A percentile compares a stretch with the other conserved stretches of the same genome.
These are phyloP conservation scores for Oostethus manadensis DNA, from an alignment of 2,113 vertebrate species.

Conservation along the genomic window DNA sequence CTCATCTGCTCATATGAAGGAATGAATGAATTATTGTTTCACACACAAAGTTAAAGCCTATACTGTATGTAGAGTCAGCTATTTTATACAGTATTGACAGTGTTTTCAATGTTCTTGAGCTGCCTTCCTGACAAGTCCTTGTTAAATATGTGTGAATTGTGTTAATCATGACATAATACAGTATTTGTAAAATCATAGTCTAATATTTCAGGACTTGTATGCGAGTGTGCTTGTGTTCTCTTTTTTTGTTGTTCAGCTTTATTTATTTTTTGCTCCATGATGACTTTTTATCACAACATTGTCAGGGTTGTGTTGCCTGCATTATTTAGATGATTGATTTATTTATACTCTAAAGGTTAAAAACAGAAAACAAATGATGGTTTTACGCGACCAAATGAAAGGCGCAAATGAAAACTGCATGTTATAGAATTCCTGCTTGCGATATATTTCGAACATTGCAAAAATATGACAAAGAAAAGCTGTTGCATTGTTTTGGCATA, in stretches of 20 bases:
- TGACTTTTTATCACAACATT: slow-evolving; percentile 40
- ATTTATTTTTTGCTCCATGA: slow-evolving; percentile 44
- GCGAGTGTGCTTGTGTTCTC: slow-evolving; percentile 39
- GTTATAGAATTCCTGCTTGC: background rate
- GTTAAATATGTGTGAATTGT: slow-evolving; percentile 41
- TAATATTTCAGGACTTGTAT: slow-evolving; percentile 48
- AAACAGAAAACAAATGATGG: slow-evolving; percentile 7
- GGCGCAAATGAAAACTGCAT: slow-evolving; percentile 3
- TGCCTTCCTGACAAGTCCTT: slow-evolving; percentile 58
- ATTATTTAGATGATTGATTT: background rate
- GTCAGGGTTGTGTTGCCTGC: slow-evolving; percentile 15
- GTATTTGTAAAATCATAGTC: slow-evolving; percentile 44
- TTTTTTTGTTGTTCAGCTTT: slow-evolving; percentile 47
- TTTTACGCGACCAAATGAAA: slow-evolving; percentile 8
- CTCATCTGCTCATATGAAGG: slow-evolving; percentile 9
- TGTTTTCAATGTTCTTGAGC: slow-evolving; percentile 57
- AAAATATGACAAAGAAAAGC: background rate
- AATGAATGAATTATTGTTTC: slow-evolving; percentile 33
- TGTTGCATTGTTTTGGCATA: slow-evolving; percentile 18
- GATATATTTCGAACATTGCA: slow-evolving; percentile 9
- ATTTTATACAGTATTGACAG: slow-evolving; percentile 52
- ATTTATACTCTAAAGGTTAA: background rate
- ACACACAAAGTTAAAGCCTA: slow-evolving; percentile 3
- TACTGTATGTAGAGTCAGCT: slow-evolving; percentile 35
- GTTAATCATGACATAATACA: slow-evolving; percentile 25